Evolutionary conservation across 2,113 vertebrate species (phyloP), one percentile per base, ranked within the genome.

Genomic region (Collichthys lucidus): DNA sequence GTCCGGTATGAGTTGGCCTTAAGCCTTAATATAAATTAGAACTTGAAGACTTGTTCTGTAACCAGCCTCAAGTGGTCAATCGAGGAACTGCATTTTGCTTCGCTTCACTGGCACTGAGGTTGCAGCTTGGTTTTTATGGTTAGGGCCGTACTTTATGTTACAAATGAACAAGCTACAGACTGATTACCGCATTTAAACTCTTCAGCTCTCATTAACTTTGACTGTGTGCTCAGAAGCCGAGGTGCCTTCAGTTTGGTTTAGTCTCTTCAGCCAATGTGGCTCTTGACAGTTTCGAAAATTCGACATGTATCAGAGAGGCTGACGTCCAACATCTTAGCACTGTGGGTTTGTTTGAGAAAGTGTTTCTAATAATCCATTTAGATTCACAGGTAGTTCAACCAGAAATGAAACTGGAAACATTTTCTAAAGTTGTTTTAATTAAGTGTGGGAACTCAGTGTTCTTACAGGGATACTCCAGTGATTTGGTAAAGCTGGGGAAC

Each of bases 371-470:
- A 17, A 42, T 70, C 16, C n/a, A 70, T 80, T 84, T 71, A 56
- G 15, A 62, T 65, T 50, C 16, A 31, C 52, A n/a, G 60, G 55
- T 52, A 24, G 31, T 65, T 60, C 11, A 44, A 47, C n/a, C 50
- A 46, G 42, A 11, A 65, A 69, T 24, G 44, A 68, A 47, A 59
- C 16, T 67, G 44, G 40, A 82, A 56, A 64, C 57, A 63, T 52
- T 79, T 68, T 75, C 35, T 79, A 50, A 47, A 64, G 50, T 77
- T 55, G 24, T 76, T 80, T 83, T 63, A 80, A 83, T 71, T 44
- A 78, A 29, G 57, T 57, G 24, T 65, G 26, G 24, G 52, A 69
- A 75, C 70, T 52, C 55, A 20, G 8, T 24, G 81, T 59, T 80
- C 73, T 77, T 42, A 56, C 29, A 20, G 24, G 15, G 22, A 73